Evolutionary conservation across 2,797 vertebrate species (phyloP).

Genomic region (Pseudotriccus pelzelni): DNA sequence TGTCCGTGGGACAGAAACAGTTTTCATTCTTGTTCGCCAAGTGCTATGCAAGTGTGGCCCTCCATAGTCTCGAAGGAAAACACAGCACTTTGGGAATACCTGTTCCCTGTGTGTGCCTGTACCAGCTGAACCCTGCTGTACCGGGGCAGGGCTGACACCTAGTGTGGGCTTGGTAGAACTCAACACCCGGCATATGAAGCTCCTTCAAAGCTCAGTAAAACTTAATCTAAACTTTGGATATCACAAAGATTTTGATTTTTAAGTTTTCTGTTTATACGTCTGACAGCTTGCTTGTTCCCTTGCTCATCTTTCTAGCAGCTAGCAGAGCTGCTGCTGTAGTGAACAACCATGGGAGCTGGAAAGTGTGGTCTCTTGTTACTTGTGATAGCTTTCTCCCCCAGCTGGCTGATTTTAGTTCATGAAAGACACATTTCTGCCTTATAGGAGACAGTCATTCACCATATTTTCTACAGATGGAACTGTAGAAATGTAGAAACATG

Average conservation of each 20-base stretch:
- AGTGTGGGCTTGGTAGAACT: neutral
- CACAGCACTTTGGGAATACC: fast-evolving
- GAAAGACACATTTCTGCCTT: neutral
- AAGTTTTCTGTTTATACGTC: neutral
- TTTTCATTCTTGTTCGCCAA: neutral
- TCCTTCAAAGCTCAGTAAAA: neutral
- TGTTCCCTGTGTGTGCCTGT: fast-evolving
- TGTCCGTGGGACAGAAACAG: fast-evolving
- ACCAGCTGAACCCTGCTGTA: fast-evolving
- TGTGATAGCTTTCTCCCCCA: neutral
- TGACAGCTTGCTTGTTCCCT: neutral
- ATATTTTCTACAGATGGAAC: neutral
- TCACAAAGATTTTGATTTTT: fast-evolving
- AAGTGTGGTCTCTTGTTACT: neutral
- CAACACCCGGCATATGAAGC: fast-evolving
- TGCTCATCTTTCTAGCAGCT: neutral
- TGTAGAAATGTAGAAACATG: neutral
- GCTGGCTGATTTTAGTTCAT: neutral
- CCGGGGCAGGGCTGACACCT: constrained; percentile 29
- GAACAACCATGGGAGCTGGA: neutral
- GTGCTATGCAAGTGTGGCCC: fast-evolving
- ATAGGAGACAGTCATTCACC: no score
- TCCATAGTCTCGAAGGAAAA: fast-evolving
- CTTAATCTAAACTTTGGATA: neutral
- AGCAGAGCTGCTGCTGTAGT: neutral